phyloP scores from a whole-genome alignment of 2,113 vertebrate genomes.

The Equus przewalskii region DNA sequence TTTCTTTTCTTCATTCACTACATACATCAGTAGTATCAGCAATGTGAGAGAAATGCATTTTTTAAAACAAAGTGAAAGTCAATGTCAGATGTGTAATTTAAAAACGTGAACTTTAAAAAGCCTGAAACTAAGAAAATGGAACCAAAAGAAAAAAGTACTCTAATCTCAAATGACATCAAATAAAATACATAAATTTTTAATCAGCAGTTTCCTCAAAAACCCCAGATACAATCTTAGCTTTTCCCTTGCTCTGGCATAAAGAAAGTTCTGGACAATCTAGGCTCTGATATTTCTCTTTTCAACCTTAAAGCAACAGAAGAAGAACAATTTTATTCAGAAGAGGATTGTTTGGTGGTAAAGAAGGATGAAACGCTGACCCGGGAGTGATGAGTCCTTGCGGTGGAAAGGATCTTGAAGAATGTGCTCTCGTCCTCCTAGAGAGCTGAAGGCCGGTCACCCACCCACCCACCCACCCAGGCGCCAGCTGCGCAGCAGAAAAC shows the following conservation, averaged over 20 bases:
- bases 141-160: conserved; percentile 6
- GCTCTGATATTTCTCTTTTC: not conserved
- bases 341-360: not conserved
- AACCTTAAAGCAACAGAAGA: not conserved
- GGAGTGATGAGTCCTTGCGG: not conserved
- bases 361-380: not conserved
- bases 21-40: not conserved
- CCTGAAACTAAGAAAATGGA: conserved; percentile 47
- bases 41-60: not conserved
- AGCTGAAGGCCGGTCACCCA: not conserved
- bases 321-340: not conserved
- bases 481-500: not conserved
- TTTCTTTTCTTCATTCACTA: not conserved
- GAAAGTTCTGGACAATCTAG: not conserved
- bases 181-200: not conserved
- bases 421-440: not conserved
- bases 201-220: not conserved
- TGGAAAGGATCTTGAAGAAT: not conserved
- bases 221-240: not conserved
- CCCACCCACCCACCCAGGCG: not conserved
- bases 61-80: not conserved
- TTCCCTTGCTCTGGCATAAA: not conserved
- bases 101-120: not conserved
- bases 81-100: conserved; percentile 19
- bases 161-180: conserved; percentile 34